These are phyloP conservation scores for Suncus etruscus DNA, from an alignment of 2,113 vertebrate species.

Conservation along the genomic window DNA sequence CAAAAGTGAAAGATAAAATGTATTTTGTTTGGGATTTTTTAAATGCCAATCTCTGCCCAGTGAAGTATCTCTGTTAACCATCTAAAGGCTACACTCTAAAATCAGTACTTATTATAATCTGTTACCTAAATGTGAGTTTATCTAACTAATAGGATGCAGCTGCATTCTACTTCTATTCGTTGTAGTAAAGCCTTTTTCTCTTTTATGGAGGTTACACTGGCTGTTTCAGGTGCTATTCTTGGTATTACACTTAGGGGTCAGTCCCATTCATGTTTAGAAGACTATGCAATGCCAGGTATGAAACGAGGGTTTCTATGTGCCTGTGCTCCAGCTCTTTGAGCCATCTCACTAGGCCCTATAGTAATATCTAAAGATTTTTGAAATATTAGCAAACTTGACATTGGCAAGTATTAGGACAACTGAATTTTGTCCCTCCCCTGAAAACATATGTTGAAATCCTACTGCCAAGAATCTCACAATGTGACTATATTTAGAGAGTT, in stretches of 20 bases:
- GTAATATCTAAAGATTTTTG: background rate
- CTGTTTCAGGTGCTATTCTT: too few species aligned
- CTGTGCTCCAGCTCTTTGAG: too few species aligned
- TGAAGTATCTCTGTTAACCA: background rate
- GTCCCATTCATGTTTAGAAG: too few species aligned
- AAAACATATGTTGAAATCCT: constrained; percentile 2
- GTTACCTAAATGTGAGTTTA: background rate
- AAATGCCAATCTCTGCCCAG: constrained; percentile 46
- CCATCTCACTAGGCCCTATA: too few species aligned
- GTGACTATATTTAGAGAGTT: background rate
- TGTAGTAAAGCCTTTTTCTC: background rate
- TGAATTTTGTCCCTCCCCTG: too few species aligned
- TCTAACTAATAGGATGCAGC: too few species aligned
- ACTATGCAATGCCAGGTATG: too few species aligned
- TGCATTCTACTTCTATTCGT: background rate
- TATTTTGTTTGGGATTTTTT: constrained; percentile 7
- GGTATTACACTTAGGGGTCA: too few species aligned
- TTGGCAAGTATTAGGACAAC: background rate
- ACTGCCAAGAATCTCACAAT: background rate
- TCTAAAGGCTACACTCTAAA: constrained; percentile 37
- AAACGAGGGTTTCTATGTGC: too few species aligned
- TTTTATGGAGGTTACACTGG: too few species aligned
- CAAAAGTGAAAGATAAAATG: background rate
- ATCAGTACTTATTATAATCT: background rate
- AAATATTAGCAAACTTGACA: background rate